These are phyloP conservation scores for Stenodema calcarata DNA, from an alignment of 2,888 invertebrate genomes.

Conservation along the genomic window DNA sequence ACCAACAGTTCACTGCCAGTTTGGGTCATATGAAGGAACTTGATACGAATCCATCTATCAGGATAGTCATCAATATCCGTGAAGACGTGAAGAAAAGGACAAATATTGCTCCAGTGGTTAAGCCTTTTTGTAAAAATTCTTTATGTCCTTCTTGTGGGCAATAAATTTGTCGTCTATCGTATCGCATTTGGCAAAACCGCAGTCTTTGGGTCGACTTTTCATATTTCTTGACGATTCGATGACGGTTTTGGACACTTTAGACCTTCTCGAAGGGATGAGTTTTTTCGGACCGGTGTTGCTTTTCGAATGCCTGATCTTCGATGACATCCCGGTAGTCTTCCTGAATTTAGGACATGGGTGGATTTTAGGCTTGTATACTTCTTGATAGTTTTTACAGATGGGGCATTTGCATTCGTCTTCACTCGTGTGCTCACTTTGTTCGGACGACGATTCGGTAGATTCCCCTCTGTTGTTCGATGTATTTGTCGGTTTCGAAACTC, in stretches of 20 bases:
- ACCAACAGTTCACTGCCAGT: too few relatives aligned
- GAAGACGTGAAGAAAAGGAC: too few relatives aligned
- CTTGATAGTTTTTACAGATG: not conserved
- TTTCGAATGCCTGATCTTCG: not conserved
- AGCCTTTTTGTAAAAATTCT: not conserved
- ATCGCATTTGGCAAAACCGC: not conserved
- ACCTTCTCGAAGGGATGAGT: not conserved
- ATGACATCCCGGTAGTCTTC: not conserved
- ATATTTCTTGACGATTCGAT: not conserved
- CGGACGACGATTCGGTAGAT: not conserved
- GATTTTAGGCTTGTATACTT: not conserved
- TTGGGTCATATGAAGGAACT: too few relatives aligned
- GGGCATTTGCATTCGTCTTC: constrained; percentile 9
- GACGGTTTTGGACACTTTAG: not conserved
- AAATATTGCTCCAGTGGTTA: not conserved
- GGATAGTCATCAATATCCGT: too few relatives aligned
- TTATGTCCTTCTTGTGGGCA: not conserved
- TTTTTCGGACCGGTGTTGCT: not conserved
- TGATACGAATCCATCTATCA: too few relatives aligned
- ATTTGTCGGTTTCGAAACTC: not conserved
- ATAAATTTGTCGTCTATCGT: not conserved
- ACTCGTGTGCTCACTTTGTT: not conserved
- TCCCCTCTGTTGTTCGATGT: not conserved
- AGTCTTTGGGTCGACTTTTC: not conserved
- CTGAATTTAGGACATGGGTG: constrained; percentile 32